Conservation (phyloP, 1,140 invertebrate species). For the Panagrolaimus sp. region DNA sequence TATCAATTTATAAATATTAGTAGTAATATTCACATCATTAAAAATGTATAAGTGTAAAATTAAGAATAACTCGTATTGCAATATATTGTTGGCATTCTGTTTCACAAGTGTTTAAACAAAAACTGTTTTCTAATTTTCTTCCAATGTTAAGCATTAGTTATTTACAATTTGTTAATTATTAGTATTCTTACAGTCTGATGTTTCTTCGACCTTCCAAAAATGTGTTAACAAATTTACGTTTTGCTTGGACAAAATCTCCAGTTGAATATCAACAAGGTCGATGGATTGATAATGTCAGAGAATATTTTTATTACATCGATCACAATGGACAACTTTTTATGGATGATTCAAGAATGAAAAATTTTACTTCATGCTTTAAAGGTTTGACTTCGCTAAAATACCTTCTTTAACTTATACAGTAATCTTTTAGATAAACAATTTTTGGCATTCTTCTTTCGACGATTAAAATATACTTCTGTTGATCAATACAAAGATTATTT, state of each 20-base stretch:
- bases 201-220: no score
- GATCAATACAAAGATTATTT: constrained; percentile 69
- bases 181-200: no score
- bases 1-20: no score
- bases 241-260: background rate
- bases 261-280: constrained; percentile 33
- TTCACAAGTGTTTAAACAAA: no score
- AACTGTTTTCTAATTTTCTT: no score
- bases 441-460: constrained; percentile 85
- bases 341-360: constrained; percentile 91
- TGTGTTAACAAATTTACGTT: no score
- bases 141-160: no score
- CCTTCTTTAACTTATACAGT: constrained; percentile 20
- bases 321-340: constrained; percentile 94
- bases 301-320: constrained; percentile 97
- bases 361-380: constrained; percentile 96
- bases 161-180: no score
- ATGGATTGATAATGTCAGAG: constrained; percentile 62
- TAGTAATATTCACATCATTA: no score
- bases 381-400: constrained; percentile 62
- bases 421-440: constrained; percentile 77
- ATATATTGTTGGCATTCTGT: no score
- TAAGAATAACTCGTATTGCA: no score
- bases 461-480: constrained; percentile 73
- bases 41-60: no score